Evolutionary conservation across 2,113 vertebrate species (phyloP).

Genomic region (Canis aureus): DNA sequence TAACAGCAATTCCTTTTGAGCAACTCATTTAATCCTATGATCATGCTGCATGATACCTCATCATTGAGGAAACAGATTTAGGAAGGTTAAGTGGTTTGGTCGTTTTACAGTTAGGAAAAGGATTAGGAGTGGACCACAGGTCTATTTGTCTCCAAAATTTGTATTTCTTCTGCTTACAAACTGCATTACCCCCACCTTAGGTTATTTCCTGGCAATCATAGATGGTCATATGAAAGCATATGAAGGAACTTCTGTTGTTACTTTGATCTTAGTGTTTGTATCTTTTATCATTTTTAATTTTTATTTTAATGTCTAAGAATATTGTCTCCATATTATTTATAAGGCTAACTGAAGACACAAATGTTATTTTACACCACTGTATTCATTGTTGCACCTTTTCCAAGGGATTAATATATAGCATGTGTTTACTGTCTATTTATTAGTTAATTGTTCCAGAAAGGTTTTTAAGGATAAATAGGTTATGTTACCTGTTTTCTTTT

Average conservation of each 20-base stretch:
- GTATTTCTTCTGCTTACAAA: not conserved
- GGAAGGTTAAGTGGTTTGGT: not conserved
- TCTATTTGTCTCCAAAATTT: not conserved
- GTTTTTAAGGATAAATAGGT: not conserved
- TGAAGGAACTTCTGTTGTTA: not conserved
- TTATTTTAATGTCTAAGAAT: not conserved
- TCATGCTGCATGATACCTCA: not conserved
- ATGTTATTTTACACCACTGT: not conserved
- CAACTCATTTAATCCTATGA: not conserved
- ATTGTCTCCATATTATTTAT: not conserved
- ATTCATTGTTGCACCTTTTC: not conserved
- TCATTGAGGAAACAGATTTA: not conserved
- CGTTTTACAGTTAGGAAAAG: not conserved
- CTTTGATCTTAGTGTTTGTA: not conserved
- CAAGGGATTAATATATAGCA: not conserved
- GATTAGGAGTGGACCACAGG: not conserved
- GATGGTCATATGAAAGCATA: not conserved
- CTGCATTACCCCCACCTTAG: not conserved
- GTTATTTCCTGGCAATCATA: not conserved
- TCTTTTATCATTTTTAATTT: not conserved
- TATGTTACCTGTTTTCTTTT: not conserved
- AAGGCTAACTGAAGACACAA: not conserved
- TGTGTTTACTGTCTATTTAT: not conserved
- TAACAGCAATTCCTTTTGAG: not conserved
- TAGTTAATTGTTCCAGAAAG: slow-evolving; percentile 1